Evolutionary conservation across 2,797 vertebrate species (phyloP).

Genomic region (Premnoplex brunnescens): DNA sequence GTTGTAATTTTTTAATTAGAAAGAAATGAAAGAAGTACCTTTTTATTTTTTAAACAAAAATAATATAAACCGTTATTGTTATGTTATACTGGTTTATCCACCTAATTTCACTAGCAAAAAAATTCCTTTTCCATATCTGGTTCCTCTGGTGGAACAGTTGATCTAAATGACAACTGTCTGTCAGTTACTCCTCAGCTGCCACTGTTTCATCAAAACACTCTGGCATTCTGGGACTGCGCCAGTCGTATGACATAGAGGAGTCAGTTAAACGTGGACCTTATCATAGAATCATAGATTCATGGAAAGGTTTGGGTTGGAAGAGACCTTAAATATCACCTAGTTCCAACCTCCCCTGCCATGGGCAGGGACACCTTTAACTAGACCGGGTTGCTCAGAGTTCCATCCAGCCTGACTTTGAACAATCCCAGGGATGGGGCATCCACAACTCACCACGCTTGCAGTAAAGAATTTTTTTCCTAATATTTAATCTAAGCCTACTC

Average conservation of each 20-base stretch:
- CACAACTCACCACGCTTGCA: neutral
- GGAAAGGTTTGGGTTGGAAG: neutral
- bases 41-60: neutral
- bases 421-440: neutral
- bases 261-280: neutral
- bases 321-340: neutral
- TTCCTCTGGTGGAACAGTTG: neutral
- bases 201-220: constrained; percentile 12
- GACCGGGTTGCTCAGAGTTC: neutral
- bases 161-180: neutral
- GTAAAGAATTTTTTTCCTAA: neutral
- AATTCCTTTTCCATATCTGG: neutral
- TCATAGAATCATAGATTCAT: neutral
- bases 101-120: neutral
- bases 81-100: neutral
- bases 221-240: neutral
- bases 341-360: neutral
- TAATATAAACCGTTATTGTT: neutral
- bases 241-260: neutral
- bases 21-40: neutral
- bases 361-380: neutral
- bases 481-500: neutral
- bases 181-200: neutral
- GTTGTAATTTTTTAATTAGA: neutral
- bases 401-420: neutral